Evolutionary conservation across 64 coral and sea anemone genomes (phyloP), one percentile per base, ranked within the genome.

Genomic region (Astreopora myriophthalma): DNA sequence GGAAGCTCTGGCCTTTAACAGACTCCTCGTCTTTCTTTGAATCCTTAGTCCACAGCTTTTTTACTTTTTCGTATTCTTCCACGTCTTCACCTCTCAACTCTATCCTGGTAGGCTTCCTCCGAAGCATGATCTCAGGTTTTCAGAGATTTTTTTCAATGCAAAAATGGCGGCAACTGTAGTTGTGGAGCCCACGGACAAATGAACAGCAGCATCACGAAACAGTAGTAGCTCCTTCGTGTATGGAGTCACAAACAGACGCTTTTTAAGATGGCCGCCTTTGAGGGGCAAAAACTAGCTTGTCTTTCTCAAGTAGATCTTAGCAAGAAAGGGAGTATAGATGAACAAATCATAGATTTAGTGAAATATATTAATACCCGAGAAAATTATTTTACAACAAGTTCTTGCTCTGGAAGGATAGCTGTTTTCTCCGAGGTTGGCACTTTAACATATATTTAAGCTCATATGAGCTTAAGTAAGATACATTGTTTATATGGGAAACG

Each of bases 291-390:
- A 52, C 6, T 48, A 13, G 14, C 29, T 16, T 74, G 79, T 33
- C 87, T 93, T 38, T 93, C 91, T 29, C 95, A 96, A 80, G 91
- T 84, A 14, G 95, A 96, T 96, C 79, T 96, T 3, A 96, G 95
- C 61, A 96, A 94, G 67, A 96, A 96, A 61, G 95, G 95, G 16
- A 96, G 95, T 35, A 96, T 96, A 86, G 95, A 96, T 72, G 91
- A 86, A 58, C 91, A 77, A 22, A 94, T 96, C 46, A 46, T 86
- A 35, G 92, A 82, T 27, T 79, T 96, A 74, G 80, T 96, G 40
- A 39, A 90, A 19, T 90, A 94, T 48, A 96, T 96, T 11, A 96
- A 96, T 65, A 33, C 34, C 64, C 29, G 84, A 65, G 84, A 90
- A 71, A 80, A 86, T 52, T 94, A 80, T 82, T 94, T 96, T 65